phyloP scores from a whole-genome alignment of 2,113 vertebrate species.

The Heterotis niloticus region DNA sequence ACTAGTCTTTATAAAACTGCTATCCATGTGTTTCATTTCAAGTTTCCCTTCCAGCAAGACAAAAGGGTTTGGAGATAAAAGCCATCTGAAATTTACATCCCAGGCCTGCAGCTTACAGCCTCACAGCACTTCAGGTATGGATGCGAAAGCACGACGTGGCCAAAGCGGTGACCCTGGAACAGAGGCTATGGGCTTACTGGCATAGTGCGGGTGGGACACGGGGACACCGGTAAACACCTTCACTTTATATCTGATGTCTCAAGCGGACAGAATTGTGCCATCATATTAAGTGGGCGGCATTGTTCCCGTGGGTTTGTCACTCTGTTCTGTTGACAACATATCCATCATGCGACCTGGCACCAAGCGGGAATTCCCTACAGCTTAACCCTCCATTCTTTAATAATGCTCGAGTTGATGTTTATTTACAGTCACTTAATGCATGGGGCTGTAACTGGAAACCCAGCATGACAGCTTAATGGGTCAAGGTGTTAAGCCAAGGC shows the following conservation, averaged over 20 bases:
- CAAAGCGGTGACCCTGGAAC: too few species aligned
- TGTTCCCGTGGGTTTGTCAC: neutral
- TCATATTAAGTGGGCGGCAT: neutral
- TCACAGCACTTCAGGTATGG: neutral
- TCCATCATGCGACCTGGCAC: neutral
- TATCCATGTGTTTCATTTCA: neutral
- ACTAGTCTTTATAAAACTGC: neutral
- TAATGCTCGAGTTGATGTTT: neutral
- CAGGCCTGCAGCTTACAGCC: neutral
- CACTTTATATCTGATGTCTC: too few species aligned
- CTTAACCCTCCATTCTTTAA: neutral
- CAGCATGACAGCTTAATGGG: conserved; percentile 1
- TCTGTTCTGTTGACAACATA: neutral
- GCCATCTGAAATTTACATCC: neutral
- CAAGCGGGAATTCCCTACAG: neutral
- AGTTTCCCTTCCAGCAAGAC: neutral
- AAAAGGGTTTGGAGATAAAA: conserved; percentile 2
- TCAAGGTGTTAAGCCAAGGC: neutral
- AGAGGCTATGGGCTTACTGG: too few species aligned
- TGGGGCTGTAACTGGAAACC: conserved; percentile 26
- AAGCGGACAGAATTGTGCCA: neutral
- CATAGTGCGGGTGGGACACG: too few species aligned
- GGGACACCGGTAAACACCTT: too few species aligned
- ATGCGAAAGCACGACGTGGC: too few species aligned
- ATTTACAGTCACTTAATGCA: conserved; percentile 8